Evolutionary conservation across 2,113 vertebrate species (phyloP), one percentile per base, ranked within the genome.

Genomic region (Dromiciops gliroides): DNA sequence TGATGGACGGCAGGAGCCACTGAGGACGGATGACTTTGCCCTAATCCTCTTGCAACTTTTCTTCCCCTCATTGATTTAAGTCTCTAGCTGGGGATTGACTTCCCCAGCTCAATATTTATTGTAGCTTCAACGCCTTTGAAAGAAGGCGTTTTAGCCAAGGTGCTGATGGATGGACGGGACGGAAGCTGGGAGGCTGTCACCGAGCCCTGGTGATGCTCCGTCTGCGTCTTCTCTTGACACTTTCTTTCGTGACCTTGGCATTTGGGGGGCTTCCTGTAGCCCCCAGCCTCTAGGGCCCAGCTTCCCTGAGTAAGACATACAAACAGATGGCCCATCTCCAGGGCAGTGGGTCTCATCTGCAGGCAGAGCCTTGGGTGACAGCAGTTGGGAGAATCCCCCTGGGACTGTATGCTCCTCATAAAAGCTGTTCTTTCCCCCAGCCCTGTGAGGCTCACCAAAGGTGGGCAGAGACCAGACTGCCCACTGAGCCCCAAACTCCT

Each of bases 51-150:
- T 95, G 90, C 95, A 97, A 97, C 97, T 96, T 95, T 93, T 90
- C 92, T 92, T 83, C 67, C n/a, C 19, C 67, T 83, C 67, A 96
- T 96, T 0, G 67, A 97, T n/a, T 95, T 83, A 89, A 92, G 75
- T 93, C 96, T 97, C 14, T 0, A 44, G 95, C 96, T 97, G 93
- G 51, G 44, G 94, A 97, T 97, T 5, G n/a, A 97, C 97, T 97
- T 94, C 23, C 95, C 90, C 1, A 31, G 92, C 96, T 97, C 97
- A 93, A 96, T 97, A 96, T 97, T 97, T 97, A 97, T 96, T 97
- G 97, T 90, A 3, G 90, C 90, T 97, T 97, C 96, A 95, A 94
- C 96, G 94, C 49, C 93, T 53, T 22, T 93, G 91, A 50, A n/a
- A 31, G 90, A 56, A 49, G 92, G 48, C 31, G 4, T 50, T 89